These are phyloP conservation scores for Gymnopithys bicolor DNA, from an alignment of 2,797 vertebrate species.

Conservation along the genomic window DNA sequence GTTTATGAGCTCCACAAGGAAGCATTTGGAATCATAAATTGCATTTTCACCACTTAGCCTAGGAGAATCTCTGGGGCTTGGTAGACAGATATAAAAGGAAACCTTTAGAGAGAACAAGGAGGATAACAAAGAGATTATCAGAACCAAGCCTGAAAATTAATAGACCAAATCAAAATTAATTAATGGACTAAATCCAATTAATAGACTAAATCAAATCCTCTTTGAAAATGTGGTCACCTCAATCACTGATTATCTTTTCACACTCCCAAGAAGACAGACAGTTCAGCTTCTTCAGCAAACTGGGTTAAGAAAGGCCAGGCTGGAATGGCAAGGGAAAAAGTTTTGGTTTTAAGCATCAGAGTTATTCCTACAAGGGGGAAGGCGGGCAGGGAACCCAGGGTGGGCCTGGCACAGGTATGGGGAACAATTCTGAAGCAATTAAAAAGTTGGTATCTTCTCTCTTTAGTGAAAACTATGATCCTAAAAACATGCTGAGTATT, in stretches of 20 bases:
- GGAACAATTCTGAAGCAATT: neutral
- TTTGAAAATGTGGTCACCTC: neutral
- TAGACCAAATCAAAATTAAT: constrained; percentile 52
- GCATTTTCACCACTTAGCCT: neutral
- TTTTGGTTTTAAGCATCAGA: neutral
- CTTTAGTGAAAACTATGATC: neutral
- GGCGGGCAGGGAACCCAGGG: neutral
- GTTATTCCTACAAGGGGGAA: neutral
- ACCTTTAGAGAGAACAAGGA: constrained; percentile 17
- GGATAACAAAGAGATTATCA: constrained; percentile 34
- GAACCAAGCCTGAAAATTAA: constrained; percentile 17
- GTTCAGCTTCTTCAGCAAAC: neutral
- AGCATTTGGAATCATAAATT: neutral
- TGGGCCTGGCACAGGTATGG: neutral
- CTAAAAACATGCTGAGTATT: neutral
- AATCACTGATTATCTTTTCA: neutral
- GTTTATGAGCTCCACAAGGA: neutral
- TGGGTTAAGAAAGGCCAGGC: neutral
- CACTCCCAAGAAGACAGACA: rapidly evolving
- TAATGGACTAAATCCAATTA: constrained; percentile 52
- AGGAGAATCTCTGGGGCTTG: neutral
- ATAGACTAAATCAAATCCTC: constrained; percentile 35
- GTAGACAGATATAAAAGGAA: constrained; percentile 22
- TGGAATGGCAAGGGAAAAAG: rapidly evolving
- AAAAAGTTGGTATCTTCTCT: neutral